These are phyloP conservation scores for Ectemnius cavifrons DNA, from an alignment of 2,888 invertebrate species.

Conservation along the genomic window DNA sequence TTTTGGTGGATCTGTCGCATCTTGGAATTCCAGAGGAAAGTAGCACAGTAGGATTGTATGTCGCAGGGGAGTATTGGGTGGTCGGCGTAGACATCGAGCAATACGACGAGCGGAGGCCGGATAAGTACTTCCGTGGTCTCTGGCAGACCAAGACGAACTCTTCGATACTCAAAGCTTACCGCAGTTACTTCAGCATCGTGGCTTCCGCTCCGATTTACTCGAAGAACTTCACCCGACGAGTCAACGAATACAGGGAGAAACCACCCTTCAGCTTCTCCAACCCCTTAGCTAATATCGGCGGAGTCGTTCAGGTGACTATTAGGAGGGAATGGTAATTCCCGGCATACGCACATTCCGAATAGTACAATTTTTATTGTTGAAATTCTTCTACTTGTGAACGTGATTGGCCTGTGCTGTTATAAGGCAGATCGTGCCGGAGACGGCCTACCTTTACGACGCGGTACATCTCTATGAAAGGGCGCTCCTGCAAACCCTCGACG, in stretches of 20 bases:
- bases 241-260: slow-evolving; percentile 90
- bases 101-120: slow-evolving; percentile 88
- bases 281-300: slow-evolving; percentile 86
- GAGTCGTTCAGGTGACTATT: slow-evolving; percentile 77
- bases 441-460: slow-evolving; percentile 96
- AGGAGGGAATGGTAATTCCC: too few relatives aligned
- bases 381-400: slow-evolving; percentile 28
- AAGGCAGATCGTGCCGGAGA: slow-evolving; percentile 89
- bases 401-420: slow-evolving; percentile 63
- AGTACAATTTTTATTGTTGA: not conserved
- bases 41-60: slow-evolving; percentile 18
- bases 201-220: slow-evolving; percentile 88
- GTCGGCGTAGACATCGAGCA: slow-evolving; percentile 94
- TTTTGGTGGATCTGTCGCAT: not conserved
- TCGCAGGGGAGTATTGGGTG: slow-evolving; percentile 93
- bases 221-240: slow-evolving; percentile 85
- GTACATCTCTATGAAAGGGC: slow-evolving; percentile 94
- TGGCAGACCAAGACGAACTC: slow-evolving; percentile 80
- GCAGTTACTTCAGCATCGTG: slow-evolving; percentile 90
- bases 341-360: not conserved
- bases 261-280: slow-evolving; percentile 94
- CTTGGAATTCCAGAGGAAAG: not conserved
- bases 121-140: slow-evolving; percentile 89
- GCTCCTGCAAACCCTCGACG: slow-evolving; percentile 84
- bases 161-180: slow-evolving; percentile 85